Conservation (phyloP, 2,113 vertebrate species). For the Saguinus imperator region DNA sequence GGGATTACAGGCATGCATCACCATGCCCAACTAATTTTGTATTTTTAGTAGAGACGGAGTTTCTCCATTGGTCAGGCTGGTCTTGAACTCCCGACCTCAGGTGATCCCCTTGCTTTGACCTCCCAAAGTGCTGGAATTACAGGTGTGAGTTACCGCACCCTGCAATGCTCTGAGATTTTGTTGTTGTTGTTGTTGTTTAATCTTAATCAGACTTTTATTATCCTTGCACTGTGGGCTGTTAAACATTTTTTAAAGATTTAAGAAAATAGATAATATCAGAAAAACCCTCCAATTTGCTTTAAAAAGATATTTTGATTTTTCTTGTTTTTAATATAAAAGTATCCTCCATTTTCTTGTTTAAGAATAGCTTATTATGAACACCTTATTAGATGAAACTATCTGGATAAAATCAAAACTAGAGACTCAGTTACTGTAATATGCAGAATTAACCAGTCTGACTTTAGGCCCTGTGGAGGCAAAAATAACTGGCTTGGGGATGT, state of each 20-base stretch:
- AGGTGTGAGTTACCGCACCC: too few relatives aligned
- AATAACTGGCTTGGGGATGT: not conserved
- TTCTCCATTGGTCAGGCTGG: too few relatives aligned
- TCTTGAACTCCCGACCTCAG: too few relatives aligned
- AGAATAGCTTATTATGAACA: not conserved
- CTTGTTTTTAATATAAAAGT: conserved; percentile 28
- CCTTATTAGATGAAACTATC: not conserved
- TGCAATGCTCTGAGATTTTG: not conserved
- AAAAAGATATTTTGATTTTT: conserved; percentile 1
- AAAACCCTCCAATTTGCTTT: conserved; percentile 32
- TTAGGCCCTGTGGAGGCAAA: not conserved
- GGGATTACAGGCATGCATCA: too few relatives aligned
- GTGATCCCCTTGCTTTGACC: too few relatives aligned
- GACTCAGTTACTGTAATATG: not conserved
- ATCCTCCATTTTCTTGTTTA: conserved; percentile 31
- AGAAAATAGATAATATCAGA: conserved; percentile 15
- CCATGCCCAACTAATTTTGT: too few relatives aligned
- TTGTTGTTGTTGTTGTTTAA: not conserved
- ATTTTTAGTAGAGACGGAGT: too few relatives aligned
- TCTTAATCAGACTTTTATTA: conserved; percentile 37
- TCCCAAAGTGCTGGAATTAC: too few relatives aligned
- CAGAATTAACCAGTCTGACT: not conserved
- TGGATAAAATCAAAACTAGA: conserved; percentile 36
- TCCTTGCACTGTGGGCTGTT: not conserved
- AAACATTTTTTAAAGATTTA: conserved; percentile 42